These are phyloP conservation scores for Meloidogyne floridensis DNA, from an alignment of 1,140 invertebrate genomes.

Conservation along the genomic window DNA sequence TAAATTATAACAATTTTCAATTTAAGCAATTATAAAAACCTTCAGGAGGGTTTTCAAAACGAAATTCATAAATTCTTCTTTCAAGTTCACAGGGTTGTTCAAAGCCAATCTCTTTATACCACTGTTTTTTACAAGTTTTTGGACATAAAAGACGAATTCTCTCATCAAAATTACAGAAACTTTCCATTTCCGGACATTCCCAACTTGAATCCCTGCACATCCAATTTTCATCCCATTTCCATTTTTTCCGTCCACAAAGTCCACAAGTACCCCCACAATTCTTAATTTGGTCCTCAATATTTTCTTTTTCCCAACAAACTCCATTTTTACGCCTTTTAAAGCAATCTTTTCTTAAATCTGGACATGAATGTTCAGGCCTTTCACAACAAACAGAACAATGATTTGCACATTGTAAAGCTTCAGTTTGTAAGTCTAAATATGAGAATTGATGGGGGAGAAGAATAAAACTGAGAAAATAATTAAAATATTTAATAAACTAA, in stretches of 20 bases:
- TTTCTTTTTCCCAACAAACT: constrained; percentile 9
- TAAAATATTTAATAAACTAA: too few species aligned
- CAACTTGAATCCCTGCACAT: constrained; percentile 7
- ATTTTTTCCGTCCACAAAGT: background rate
- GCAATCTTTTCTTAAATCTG: constrained; percentile 11
- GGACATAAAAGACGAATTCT: constrained; percentile 13
- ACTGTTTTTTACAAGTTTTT: background rate
- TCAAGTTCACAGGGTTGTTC: background rate
- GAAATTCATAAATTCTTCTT: constrained; percentile 10
- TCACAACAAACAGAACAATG: constrained; percentile 7
- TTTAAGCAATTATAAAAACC: background rate
- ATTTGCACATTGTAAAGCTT: constrained; percentile 15
- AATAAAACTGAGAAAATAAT: too few species aligned
- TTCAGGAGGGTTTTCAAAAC: constrained; percentile 12
- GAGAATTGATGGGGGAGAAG: background rate
- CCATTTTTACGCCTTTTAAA: constrained; percentile 1
- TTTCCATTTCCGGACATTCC: constrained; percentile 6
- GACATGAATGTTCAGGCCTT: constrained; percentile 1
- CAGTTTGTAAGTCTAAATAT: constrained; percentile 8
- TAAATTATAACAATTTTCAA: too few species aligned
- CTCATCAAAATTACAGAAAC: constrained; percentile 13
- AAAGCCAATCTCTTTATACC: background rate
- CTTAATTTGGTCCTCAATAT: background rate
- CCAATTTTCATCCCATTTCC: constrained; percentile 11
- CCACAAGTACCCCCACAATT: constrained; percentile 11